Conservation (phyloP, 2,888 invertebrate species). For the Eupsilia transversa region DNA sequence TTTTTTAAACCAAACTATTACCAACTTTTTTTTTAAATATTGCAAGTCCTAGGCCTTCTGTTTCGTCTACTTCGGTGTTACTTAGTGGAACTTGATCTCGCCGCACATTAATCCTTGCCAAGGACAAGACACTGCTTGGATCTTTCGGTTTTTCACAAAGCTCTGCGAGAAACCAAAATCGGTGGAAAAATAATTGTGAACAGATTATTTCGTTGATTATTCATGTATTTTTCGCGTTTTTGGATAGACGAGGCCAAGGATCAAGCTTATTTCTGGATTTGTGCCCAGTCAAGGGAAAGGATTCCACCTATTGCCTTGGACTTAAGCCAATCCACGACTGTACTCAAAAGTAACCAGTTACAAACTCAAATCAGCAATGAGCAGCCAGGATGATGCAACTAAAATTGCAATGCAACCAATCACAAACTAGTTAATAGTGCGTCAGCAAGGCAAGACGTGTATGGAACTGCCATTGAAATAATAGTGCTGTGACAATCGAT, state of each 20-base stretch:
- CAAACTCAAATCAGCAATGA: neutral
- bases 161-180: slow-evolving; percentile 27
- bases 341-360: neutral
- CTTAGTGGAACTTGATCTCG: slow-evolving; percentile 56
- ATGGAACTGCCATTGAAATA: neutral
- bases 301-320: neutral
- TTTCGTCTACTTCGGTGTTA: neutral
- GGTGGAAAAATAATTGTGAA: slow-evolving; percentile 35
- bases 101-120: slow-evolving; percentile 66
- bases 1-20: too few species aligned
- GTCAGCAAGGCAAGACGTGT: neutral
- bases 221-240: neutral
- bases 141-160: slow-evolving; percentile 62
- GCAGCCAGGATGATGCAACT: neutral
- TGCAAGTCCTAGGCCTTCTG: slow-evolving; percentile 7
- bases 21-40: neutral
- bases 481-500: neutral
- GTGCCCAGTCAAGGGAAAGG: neutral
- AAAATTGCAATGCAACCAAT: neutral
- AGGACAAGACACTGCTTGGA: slow-evolving; percentile 53
- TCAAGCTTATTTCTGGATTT: neutral
- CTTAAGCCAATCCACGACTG: neutral
- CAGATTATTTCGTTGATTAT: slow-evolving; percentile 4
- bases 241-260: neutral
- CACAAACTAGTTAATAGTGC: neutral